Conservation (phyloP, 1,140 invertebrate genomes). For the Daktulosphaira vitifoliae region DNA sequence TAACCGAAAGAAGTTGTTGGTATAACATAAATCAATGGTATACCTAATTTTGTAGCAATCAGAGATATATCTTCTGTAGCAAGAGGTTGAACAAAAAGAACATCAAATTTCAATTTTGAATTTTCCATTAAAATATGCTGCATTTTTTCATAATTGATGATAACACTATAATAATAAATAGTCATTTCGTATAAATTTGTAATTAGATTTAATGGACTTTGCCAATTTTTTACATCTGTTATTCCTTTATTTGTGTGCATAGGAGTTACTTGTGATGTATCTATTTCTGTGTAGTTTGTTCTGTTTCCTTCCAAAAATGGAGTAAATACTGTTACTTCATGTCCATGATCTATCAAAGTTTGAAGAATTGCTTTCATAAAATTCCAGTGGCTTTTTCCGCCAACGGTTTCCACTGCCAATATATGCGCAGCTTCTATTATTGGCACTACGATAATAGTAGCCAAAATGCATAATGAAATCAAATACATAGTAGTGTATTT, state of each 20-base stretch:
- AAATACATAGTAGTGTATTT: too few relatives aligned
- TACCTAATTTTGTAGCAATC: background rate
- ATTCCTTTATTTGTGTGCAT: background rate
- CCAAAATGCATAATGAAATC: too few relatives aligned
- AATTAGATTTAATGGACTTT: too few relatives aligned
- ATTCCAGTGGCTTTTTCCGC: conserved; percentile 42
- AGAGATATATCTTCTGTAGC: background rate
- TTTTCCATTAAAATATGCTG: too few relatives aligned
- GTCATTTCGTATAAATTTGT: too few relatives aligned
- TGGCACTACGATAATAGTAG: too few relatives aligned
- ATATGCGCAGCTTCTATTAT: too few relatives aligned
- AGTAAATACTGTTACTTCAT: conserved; percentile 40
- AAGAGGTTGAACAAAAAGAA: background rate
- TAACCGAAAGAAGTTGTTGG: background rate
- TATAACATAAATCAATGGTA: background rate
- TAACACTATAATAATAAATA: too few relatives aligned
- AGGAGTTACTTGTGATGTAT: background rate
- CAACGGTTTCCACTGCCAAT: conserved; percentile 39
- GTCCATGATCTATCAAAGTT: conserved; percentile 39
- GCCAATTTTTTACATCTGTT: too few relatives aligned
- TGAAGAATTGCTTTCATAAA: conserved; percentile 41
- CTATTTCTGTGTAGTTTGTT: background rate
- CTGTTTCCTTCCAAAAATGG: conserved; percentile 40
- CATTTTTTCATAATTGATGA: too few relatives aligned
- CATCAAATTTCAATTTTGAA: background rate